Evolutionary conservation across 2,113 vertebrate genomes (phyloP), one percentile per base, ranked within the genome.

Genomic region (Hyperopisus bebe): DNA sequence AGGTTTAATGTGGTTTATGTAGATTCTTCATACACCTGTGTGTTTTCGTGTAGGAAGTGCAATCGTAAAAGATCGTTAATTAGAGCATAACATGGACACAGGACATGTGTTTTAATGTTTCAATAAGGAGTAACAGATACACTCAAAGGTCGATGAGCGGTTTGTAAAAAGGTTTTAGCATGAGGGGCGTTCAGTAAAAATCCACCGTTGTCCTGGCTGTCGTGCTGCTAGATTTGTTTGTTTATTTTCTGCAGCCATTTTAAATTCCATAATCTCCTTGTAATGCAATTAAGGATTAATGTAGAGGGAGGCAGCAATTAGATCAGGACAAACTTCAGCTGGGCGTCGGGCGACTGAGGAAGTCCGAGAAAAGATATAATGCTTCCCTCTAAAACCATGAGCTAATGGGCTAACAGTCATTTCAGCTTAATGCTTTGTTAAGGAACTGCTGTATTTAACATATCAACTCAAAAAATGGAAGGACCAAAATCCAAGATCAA

Each of bases 201-300:
- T 55, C 17, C 15, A 13, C 47, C 17, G 8, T 35, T 17, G 24
- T 50, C 13, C 10, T 70, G n/a, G 62, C n/a, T 10, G 9, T 11
- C n/a, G 1, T 27, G 24, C 9, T 10, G 27, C 62, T 70, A 1
- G 31, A 31, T 70, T 70, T 70, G n/a, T 80, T 80, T 80, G 13
- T 35, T 80, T 80, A 17, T 21, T 53, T 87, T 53, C 17, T 53
- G 85, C 50, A 27, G 47, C 13, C 50, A 21, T 87, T 86, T 55
- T n/a, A 31, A 39, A 87, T 53, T 21, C 50, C 31, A 9, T 35
- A 53, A 47, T 53, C 50, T 55, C 35, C 85, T 51, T 5, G 50
- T 87, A 53, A 53, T 87, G 31, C 50, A 87, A 35, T 87, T 87
- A 87, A 55, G 85, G 85, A 87, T 87, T 53, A 87, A 87, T 87